Evolutionary conservation across 2,888 invertebrate genomes (phyloP).

Genomic region (Lasioglossum pauxillum): DNA sequence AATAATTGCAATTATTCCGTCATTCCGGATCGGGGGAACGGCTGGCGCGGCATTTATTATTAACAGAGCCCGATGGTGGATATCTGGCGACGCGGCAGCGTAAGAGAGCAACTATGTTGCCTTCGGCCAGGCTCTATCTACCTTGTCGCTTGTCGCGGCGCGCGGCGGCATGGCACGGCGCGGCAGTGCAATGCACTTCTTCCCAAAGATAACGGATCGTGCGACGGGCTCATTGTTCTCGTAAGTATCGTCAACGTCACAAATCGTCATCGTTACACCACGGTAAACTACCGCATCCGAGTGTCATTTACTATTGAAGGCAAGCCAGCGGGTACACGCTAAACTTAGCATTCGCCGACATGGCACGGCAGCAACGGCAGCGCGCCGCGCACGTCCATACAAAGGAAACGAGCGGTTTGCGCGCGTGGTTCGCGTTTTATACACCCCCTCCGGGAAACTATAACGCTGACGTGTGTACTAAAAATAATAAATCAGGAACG

Average conservation of each 20-base stretch:
- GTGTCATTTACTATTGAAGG: conserved; percentile 77
- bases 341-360: conserved; percentile 67
- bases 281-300: conserved; percentile 73
- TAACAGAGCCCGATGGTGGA: background rate
- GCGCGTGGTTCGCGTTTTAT: conserved; percentile 41
- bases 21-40: background rate
- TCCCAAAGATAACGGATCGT: conserved; percentile 59
- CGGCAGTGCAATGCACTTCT: conserved; percentile 40
- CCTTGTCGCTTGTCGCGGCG: conserved; percentile 18
- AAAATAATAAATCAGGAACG: conserved; percentile 65
- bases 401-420: conserved; percentile 67
- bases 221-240: conserved; percentile 71
- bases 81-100: background rate
- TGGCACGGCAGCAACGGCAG: background rate
- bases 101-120: conserved; percentile 6
- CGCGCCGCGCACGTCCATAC: conserved; percentile 43
- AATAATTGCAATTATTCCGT: conserved; percentile 7
- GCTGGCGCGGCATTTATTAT: background rate
- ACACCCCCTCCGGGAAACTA: conserved; percentile 50
- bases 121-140: background rate
- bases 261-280: conserved; percentile 72
- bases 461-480: conserved; percentile 64
- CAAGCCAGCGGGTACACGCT: conserved; percentile 65
- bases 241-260: conserved; percentile 70
- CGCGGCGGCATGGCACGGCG: too few relatives aligned